phyloP scores from a whole-genome alignment of 2,113 vertebrate genomes.

The Electrona antarctica region DNA sequence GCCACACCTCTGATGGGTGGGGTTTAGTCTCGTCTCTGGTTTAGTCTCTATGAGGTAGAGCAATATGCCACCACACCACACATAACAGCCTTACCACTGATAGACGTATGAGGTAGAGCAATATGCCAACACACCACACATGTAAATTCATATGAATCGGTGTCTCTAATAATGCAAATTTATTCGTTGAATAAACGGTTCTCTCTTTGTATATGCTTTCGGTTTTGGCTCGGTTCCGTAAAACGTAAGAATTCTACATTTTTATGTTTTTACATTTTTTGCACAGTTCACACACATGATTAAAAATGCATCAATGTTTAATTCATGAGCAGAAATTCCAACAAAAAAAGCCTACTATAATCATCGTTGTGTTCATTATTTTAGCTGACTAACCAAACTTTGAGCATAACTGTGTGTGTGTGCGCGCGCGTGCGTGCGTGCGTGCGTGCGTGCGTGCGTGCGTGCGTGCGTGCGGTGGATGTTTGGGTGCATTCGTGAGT shows the following conservation, averaged over 20 bases:
- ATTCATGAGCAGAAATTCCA: conserved; percentile 61
- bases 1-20: too few relatives aligned
- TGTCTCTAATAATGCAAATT: conserved; percentile 54
- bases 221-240: conserved; percentile 36
- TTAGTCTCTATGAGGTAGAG: too few relatives aligned
- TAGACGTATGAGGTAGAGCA: neutral
- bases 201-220: conserved; percentile 3
- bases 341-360: conserved; percentile 45
- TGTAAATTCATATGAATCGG: neutral
- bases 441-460: too few relatives aligned
- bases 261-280: conserved; percentile 16
- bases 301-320: conserved; percentile 45
- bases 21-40: too few relatives aligned
- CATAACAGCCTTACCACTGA: too few relatives aligned
- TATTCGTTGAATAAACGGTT: conserved; percentile 47
- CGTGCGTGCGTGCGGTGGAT: neutral
- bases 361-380: neutral
- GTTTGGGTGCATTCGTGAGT: neutral
- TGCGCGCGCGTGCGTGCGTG: neutral
- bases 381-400: conserved; percentile 49
- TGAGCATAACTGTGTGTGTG: conserved; percentile 25
- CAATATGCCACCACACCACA: too few relatives aligned
- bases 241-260: conserved; percentile 45
- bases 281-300: conserved; percentile 65
- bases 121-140: conserved; percentile 27